Evolutionary conservation across 2,797 vertebrate genomes (phyloP).

Genomic region (Sebastiscus albofasciatus): DNA sequence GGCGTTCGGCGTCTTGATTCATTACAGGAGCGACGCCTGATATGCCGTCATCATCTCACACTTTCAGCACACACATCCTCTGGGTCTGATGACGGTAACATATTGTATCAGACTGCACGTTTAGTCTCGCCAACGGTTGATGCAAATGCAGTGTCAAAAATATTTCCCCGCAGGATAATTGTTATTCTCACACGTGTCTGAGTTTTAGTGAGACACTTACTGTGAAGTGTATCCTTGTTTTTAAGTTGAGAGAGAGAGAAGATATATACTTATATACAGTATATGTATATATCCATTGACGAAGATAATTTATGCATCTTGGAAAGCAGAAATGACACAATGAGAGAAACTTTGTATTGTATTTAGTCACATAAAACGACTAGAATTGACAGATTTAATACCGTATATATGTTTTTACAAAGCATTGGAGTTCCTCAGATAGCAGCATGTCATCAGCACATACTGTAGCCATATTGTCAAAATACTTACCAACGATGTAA

Average conservation of each 20-base stretch:
- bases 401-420: no score
- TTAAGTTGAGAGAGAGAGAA: no score
- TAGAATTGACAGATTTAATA: background rate
- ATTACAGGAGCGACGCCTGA: slow-evolving; percentile 20
- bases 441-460: background rate
- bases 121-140: background rate
- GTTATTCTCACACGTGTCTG: background rate
- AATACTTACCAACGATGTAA: background rate
- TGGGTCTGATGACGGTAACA: background rate
- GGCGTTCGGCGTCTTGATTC: slow-evolving; percentile 13
- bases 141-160: background rate
- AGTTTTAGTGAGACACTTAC: background rate
- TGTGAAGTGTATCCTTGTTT: background rate
- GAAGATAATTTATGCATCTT: background rate
- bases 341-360: background rate
- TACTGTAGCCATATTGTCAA: background rate
- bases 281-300: background rate
- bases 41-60: slow-evolving; percentile 21
- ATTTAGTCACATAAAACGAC: background rate
- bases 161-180: background rate
- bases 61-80: background rate
- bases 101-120: background rate
- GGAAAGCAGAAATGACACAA: background rate
- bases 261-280: no score
- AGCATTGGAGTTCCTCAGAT: background rate